These are phyloP conservation scores for Sphaerophoria rueppellii DNA, from an alignment of 2,888 invertebrate species.

Conservation along the genomic window DNA sequence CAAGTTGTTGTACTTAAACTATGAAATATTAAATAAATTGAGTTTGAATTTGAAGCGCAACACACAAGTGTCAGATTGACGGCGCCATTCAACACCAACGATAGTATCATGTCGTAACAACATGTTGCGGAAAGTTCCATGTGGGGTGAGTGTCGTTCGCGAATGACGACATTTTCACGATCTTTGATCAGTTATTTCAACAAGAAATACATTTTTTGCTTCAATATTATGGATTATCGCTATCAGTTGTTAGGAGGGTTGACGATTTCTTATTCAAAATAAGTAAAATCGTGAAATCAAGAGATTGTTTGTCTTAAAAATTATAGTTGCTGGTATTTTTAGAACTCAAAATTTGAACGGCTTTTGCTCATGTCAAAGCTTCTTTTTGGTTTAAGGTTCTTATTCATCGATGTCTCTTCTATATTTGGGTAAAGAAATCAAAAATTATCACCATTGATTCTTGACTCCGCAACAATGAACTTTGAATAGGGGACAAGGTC, in stretches of 20 bases:
- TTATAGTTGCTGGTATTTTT: no score
- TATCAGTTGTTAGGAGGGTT: background rate
- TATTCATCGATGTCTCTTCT: no score
- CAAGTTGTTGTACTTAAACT: background rate
- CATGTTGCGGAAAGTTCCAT: conserved; percentile 41
- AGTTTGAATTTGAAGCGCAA: background rate
- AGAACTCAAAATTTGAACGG: no score
- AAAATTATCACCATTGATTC: no score
- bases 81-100: background rate
- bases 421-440: no score
- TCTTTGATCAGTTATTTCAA: conserved; percentile 26
- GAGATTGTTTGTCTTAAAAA: no score
- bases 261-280: background rate
- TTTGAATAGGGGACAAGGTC: no score
- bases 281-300: no score
- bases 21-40: background rate
- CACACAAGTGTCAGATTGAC: background rate
- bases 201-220: background rate
- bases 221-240: no score
- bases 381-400: no score
- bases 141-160: background rate
- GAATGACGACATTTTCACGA: conserved; percentile 36
- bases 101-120: background rate
- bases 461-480: no score
- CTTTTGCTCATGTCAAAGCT: no score